These are phyloP conservation scores for Pachycephala philippinensis DNA, from an alignment of 2,113 vertebrate species.

Conservation along the genomic window DNA sequence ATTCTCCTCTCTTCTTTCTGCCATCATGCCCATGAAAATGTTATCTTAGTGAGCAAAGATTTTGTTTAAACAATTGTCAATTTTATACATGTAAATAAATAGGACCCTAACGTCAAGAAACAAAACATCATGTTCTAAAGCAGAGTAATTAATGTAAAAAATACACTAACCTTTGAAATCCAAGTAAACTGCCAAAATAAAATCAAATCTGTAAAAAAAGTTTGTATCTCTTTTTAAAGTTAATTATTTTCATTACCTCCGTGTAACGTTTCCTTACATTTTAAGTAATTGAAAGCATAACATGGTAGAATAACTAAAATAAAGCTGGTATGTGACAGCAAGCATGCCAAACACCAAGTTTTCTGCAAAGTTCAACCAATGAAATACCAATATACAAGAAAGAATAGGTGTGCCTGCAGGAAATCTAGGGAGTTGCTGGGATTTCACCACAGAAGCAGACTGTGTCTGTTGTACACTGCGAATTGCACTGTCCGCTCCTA, in stretches of 20 bases:
- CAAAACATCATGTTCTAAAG: neutral
- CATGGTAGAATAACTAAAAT: neutral
- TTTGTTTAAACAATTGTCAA: neutral
- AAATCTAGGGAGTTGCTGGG: neutral
- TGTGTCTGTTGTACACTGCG: neutral
- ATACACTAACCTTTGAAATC: neutral
- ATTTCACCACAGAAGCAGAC: neutral
- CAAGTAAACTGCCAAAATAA: neutral
- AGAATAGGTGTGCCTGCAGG: neutral
- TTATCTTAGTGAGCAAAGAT: neutral
- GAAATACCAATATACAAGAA: neutral
- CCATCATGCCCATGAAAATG: neutral
- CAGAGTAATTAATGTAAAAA: neutral
- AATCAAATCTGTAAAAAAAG: neutral
- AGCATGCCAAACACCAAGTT: neutral
- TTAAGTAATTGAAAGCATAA: neutral
- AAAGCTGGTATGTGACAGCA: neutral
- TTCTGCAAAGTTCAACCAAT: neutral
- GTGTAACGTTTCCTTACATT: neutral
- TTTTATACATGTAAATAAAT: neutral
- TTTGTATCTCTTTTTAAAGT: neutral
- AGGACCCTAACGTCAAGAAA: neutral
- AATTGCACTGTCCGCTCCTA: neutral
- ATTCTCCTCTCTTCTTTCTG: neutral
- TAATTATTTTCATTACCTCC: neutral